phyloP scores from a whole-genome alignment of 1,140 invertebrate species.

The Holcopasites calliopsidis region DNA sequence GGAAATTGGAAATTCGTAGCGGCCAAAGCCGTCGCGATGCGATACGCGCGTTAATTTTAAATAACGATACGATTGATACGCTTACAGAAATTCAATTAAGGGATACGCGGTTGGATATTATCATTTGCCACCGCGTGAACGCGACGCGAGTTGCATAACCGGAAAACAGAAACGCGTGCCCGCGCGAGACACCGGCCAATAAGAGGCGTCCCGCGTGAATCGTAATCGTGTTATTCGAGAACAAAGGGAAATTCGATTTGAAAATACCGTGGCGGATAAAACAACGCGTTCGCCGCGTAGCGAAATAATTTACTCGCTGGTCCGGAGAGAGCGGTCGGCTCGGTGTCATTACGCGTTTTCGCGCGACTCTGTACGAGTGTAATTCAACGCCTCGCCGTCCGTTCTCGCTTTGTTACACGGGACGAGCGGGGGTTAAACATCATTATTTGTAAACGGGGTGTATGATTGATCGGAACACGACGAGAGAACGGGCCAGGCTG shows the following conservation, averaged over 20 bases:
- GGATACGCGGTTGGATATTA: conserved; percentile 41
- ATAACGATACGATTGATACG: conserved; percentile 41
- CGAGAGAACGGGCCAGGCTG: too few relatives aligned
- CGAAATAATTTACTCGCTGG: conserved; percentile 50
- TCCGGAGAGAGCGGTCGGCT: background rate
- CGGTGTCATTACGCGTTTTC: conserved; percentile 47
- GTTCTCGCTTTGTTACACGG: conserved; percentile 47
- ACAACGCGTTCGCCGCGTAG: conserved; percentile 43
- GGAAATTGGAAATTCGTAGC: conserved; percentile 24
- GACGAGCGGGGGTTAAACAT: conserved; percentile 35
- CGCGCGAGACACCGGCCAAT: background rate
- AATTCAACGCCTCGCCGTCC: conserved; percentile 48
- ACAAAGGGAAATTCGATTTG: conserved; percentile 51
- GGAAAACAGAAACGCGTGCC: conserved; percentile 14
- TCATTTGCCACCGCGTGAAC: conserved; percentile 16
- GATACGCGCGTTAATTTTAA: conserved; percentile 29
- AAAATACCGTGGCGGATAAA: conserved; percentile 44
- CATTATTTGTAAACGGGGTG: conserved; percentile 57
- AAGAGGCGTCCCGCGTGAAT: conserved; percentile 6
- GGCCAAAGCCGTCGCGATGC: background rate
- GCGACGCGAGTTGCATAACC: conserved; percentile 35
- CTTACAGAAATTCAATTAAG: conserved; percentile 48
- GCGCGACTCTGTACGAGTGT: conserved; percentile 34
- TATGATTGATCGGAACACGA: conserved; percentile 34
- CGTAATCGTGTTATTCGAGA: conserved; percentile 38